A percentile compares a stretch with the other conserved stretches of the same genome.
Conservation (phyloP, 2,113 vertebrate species). For the Bubo scandiacus region DNA sequence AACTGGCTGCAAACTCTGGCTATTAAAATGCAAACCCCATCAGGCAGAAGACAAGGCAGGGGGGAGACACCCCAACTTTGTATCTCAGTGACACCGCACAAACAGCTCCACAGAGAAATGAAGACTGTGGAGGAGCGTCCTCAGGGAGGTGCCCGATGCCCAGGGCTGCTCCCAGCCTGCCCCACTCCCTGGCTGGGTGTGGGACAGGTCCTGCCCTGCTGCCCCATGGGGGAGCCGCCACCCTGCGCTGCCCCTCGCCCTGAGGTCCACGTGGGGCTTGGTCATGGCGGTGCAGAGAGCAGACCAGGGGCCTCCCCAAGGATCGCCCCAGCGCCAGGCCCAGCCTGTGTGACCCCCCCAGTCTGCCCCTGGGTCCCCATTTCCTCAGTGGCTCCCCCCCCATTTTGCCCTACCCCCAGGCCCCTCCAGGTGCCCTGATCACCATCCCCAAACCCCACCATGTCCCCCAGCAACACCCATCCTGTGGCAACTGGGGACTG, state of each 20-base stretch:
- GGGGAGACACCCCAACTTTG: fast-evolving
- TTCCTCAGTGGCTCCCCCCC: background rate
- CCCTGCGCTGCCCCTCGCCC: too few species aligned
- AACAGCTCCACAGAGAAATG: fast-evolving
- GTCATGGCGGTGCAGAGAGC: fast-evolving
- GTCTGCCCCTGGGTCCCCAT: fast-evolving
- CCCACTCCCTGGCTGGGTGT: fast-evolving
- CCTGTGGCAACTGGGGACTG: fast-evolving
- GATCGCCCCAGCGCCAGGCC: background rate
- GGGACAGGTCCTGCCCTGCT: too few species aligned
- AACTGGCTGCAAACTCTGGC: background rate
- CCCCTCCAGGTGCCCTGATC: background rate
- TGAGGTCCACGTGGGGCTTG: fast-evolving
- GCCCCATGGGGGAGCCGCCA: fast-evolving
- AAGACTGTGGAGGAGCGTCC: too few species aligned
- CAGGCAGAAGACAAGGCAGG: background rate
- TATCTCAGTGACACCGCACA: fast-evolving
- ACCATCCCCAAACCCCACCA: background rate
- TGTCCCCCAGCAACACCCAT: background rate
- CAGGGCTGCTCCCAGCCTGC: too few species aligned
- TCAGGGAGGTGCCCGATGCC: fast-evolving
- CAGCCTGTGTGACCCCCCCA: fast-evolving
- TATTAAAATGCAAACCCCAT: background rate
- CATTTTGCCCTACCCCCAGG: background rate
- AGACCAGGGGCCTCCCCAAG: too few species aligned